These are phyloP conservation scores for Dione vanillae DNA, from an alignment of 2,888 invertebrate genomes.

Conservation along the genomic window DNA sequence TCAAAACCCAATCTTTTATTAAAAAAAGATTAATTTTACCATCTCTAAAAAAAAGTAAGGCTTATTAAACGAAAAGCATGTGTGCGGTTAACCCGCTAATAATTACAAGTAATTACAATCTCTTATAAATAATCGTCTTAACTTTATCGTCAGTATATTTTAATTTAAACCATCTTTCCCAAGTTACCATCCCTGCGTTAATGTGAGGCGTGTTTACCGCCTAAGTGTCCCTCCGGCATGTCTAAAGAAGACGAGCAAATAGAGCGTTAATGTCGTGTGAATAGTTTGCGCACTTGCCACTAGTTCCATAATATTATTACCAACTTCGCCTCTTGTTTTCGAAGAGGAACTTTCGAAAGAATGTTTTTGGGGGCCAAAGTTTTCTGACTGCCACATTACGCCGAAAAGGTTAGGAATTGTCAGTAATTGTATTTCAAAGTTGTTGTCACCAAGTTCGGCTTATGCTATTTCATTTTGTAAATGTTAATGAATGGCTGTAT, in stretches of 20 bases:
- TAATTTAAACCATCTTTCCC: neutral
- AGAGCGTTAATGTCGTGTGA: conserved; percentile 43
- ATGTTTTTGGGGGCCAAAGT: conserved; percentile 39
- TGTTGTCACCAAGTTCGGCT: conserved; percentile 19
- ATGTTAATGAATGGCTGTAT: conserved; percentile 11
- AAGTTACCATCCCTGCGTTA: conserved; percentile 11
- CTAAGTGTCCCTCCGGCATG: conserved; percentile 35
- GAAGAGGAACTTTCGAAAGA: conserved; percentile 41
- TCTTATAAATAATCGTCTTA: too few relatives aligned
- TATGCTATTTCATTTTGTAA: neutral
- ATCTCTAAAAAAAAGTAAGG: too few relatives aligned
- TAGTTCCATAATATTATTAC: conserved; percentile 49
- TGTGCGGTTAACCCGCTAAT: too few relatives aligned
- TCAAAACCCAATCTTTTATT: too few relatives aligned
- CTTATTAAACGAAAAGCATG: too few relatives aligned
- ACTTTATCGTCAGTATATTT: too few relatives aligned
- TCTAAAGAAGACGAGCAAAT: conserved; percentile 44
- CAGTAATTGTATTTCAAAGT: conserved; percentile 43
- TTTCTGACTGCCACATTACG: conserved; percentile 42
- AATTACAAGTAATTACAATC: too few relatives aligned
- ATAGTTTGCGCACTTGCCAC: conserved; percentile 46
- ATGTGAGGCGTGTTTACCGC: conserved; percentile 17
- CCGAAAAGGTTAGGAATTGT: conserved; percentile 40
- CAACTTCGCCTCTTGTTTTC: conserved; percentile 46
- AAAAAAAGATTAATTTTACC: too few relatives aligned